Conservation (phyloP, 2,113 vertebrate genomes). For the Strigops habroptila region DNA sequence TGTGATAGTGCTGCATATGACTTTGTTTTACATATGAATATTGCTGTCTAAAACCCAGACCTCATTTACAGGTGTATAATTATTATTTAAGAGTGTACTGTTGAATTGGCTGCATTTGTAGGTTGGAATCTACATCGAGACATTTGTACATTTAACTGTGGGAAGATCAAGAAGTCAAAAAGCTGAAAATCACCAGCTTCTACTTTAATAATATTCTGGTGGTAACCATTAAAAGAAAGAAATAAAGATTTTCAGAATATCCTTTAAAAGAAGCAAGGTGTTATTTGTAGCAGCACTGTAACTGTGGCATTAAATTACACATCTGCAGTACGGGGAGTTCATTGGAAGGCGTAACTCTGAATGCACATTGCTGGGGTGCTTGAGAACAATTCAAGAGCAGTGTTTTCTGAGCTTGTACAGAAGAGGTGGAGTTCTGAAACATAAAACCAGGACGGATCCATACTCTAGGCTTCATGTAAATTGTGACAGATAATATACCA, state of each 20-base stretch:
- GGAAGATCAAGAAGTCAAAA: neutral
- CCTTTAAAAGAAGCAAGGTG: neutral
- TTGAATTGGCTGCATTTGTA: neutral
- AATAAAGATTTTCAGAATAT: neutral
- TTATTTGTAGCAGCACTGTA: neutral
- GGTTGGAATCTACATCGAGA: neutral
- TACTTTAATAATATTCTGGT: neutral
- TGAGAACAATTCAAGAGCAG: neutral
- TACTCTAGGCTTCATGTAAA: neutral
- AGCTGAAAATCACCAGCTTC: neutral
- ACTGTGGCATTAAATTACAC: neutral
- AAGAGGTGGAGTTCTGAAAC: neutral
- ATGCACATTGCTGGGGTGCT: fast-evolving
- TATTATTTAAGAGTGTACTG: neutral
- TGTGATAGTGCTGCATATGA: neutral
- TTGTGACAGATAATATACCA: neutral
- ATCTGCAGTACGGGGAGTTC: neutral
- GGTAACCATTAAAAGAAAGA: neutral
- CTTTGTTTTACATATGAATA: neutral
- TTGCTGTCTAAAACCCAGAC: neutral
- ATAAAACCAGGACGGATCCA: neutral
- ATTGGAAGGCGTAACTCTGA: neutral
- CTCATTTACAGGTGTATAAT: neutral
- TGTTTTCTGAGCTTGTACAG: neutral
- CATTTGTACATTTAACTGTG: neutral